Base-by-base conservation (phyloP, 2,113 vertebrate genomes). In the Maccullochella peelii region DNA sequence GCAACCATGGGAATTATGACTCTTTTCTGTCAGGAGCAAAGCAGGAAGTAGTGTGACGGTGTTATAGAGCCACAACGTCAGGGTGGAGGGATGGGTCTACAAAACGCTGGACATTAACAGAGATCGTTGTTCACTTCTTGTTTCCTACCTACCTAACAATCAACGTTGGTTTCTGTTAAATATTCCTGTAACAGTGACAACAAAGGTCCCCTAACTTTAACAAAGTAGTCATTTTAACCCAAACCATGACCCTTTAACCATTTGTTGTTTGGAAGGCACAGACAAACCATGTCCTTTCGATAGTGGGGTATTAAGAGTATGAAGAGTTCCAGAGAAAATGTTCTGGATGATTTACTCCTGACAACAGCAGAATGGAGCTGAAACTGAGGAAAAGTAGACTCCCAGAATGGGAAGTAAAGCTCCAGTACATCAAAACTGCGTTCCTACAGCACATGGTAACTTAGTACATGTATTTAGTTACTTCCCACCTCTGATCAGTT, bases 401-500 rank as follows among this genome's bases (percentile, higher is more conserved):
- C 44, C 44, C 12, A 61, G n/a, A 44, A 58, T n/a, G 14, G 10
- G 25, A 68, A 49, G 15, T 9, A 9, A 15, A 61, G 54, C n/a
- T 27, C 44, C 16, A 30, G 10, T 47, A n/a, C 6, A 12, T 58
- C 9, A 3, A 21, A 55, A 10, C 6, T 38, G 44, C 18, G 25
- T 5, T 14, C n/a, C 49, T 36, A n/a, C 33, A 44, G 25, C 67
- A 78, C 33, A 75, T 44, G 49, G 58, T 71, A 68, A 79, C 7
- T 2, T 10, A 42, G 52, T 80, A 61, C 27, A 25, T 44, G 30
- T 27, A 77, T 59, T 71, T 21, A 40, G 55, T 75, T 49, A 80
- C 62, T 52, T 70, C 36, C 47, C 25, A 54, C 65, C 30, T 79
- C 23, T 38, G 54, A 80, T 76, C 80, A 74, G 42, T 70, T 8